Base-by-base conservation (phyloP, 2,888 invertebrate genomes). In the Clepsis dumicolana region DNA sequence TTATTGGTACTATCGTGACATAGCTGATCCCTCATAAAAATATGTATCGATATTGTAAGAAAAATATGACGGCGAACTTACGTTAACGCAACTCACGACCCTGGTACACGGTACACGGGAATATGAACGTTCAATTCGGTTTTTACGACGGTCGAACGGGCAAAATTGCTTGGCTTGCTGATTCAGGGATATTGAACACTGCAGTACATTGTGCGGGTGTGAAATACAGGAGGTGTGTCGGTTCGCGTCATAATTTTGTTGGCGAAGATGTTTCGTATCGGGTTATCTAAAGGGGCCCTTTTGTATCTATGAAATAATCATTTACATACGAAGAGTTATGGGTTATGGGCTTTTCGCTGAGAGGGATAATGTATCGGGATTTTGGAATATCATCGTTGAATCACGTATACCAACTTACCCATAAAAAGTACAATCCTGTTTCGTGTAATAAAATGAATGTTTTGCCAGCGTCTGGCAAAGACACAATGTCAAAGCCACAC, bases 1-100 rank as follows among this genome's bases (percentile, higher is more conserved):
- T 91, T 91, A 91, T 91, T 88, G 88, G 80, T 82, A 82, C 83
- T 89, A 86, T 90, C 89, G 87, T 87, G 86, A 88, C 86, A 88
- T 86, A 79, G 84, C 88, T 89, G 88, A 89, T 88, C 89, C 89
- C 83, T 86, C 87, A 86, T 91, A 91, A 91, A 91, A 91, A 90
- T 89, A 89, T 90, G 90, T 88, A 87, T 87, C 86, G 84, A 85
- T 81, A 87, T 88, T 90, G 87, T 86, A 84, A 84, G 84, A 86
- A 88, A 88, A 85, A 86, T 84, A 84, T 82, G 83, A 80, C 80
- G 77, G 72, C 66, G 76, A 83, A 81, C 82, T 80, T 75, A 71
- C 76, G 80, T 78, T 77, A 75, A 77, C 75, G 74, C 71, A 72
- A 74, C 74, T 71, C 68, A 73, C 80, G 79, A 76, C 75, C 78